Conservation (phyloP, 2,113 vertebrate genomes). For the Lycocorax pyrrhopterus region DNA sequence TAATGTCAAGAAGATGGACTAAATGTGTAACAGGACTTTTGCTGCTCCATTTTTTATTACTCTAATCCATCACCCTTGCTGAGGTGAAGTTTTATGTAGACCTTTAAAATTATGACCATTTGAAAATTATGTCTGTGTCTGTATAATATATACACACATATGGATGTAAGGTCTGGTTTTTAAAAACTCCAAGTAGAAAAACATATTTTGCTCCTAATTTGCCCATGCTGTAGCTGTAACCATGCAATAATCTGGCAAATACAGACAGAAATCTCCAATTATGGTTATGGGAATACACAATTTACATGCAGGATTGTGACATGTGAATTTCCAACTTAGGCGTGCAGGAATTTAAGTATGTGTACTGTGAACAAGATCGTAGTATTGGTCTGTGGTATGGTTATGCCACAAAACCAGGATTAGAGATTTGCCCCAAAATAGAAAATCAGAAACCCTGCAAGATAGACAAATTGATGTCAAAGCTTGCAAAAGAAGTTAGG, state of each 20-base stretch:
- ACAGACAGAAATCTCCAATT: not conserved
- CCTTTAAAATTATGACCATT: slow-evolving; percentile 37
- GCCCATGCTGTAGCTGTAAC: not conserved
- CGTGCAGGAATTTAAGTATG: not conserved
- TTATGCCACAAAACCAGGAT: not conserved
- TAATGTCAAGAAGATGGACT: slow-evolving; percentile 2
- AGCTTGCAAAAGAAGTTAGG: not conserved
- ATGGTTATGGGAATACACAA: not conserved
- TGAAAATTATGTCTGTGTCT: slow-evolving; percentile 2
- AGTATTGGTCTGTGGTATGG: not conserved
- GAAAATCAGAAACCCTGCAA: not conserved
- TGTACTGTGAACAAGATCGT: not conserved
- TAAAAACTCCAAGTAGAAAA: not conserved
- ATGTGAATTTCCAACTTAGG: not conserved
- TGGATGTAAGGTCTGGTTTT: not conserved
- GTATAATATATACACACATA: not conserved
- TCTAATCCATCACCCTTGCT: slow-evolving; percentile 13
- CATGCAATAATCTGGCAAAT: not conserved
- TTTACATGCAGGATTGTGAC: not conserved
- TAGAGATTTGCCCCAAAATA: not conserved
- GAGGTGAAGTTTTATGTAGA: slow-evolving; percentile 24
- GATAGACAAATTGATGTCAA: not conserved
- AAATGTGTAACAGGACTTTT: slow-evolving; percentile 19
- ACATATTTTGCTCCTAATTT: not conserved
- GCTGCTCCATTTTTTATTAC: slow-evolving; percentile 40